Evolutionary conservation across 1,140 invertebrate genomes (phyloP).

Genomic region (Lanistes nyassanus): DNA sequence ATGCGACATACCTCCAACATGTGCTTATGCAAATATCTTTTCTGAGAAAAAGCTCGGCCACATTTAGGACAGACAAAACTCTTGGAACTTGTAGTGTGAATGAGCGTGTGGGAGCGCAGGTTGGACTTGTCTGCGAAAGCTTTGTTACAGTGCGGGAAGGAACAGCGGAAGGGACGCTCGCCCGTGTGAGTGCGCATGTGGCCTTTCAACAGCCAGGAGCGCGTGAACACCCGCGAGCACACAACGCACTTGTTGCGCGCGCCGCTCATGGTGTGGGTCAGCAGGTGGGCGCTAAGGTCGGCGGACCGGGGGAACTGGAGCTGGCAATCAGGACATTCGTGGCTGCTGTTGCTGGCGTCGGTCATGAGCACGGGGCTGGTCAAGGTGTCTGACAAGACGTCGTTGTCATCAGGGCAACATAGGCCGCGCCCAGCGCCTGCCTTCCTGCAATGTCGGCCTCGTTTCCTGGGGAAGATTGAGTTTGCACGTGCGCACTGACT

Average conservation of each 20-base stretch:
- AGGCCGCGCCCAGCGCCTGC: too few species aligned
- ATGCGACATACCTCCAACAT: conserved; percentile 74
- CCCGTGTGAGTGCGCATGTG: conserved; percentile 97
- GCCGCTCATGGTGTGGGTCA: conserved; percentile 19
- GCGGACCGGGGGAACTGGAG: too few species aligned
- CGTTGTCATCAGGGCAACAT: too few species aligned
- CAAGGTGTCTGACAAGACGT: too few species aligned
- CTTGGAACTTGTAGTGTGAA: conserved; percentile 94
- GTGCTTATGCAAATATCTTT: conserved; percentile 79
- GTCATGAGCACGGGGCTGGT: too few species aligned
- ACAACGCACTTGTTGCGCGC: conserved; percentile 83
- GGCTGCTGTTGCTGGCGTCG: too few species aligned
- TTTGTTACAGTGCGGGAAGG: conserved; percentile 86
- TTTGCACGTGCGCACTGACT: too few species aligned
- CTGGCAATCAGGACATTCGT: too few species aligned
- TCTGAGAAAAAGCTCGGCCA: conserved; percentile 80
- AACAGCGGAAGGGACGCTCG: conserved; percentile 95
- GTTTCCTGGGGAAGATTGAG: too few species aligned
- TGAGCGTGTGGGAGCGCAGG: conserved; percentile 97
- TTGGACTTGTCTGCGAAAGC: conserved; percentile 89
- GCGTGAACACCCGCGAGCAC: conserved; percentile 94
- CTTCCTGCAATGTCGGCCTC: too few species aligned
- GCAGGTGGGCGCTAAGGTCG: conserved; percentile 16
- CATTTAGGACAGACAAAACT: conserved; percentile 89
- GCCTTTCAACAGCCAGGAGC: conserved; percentile 96